Evolutionary conservation across 2,888 invertebrate genomes (phyloP), one percentile per base, ranked within the genome.

Genomic region (Plagodis pulveraria): DNA sequence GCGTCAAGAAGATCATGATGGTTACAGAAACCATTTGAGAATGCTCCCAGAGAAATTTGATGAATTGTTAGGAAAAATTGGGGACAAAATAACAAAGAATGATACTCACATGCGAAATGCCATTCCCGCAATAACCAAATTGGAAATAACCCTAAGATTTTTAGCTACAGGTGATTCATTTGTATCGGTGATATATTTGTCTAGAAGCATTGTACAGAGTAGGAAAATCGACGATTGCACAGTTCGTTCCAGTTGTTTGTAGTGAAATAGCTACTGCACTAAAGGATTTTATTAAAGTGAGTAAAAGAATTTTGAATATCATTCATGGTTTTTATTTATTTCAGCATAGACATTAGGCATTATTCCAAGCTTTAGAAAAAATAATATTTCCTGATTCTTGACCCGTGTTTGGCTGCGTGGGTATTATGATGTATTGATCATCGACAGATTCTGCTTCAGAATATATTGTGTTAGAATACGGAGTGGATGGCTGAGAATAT

Each of bases 241-340:
- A 52, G 38, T 60, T 56, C 42, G 45, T 60, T 48, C 60, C 60
- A 49, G 49, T 49, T 49, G 47, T 56, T 50, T 56, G 58, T 45
- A 56, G 36, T 47, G 47, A 47, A 47, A 35, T 47, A 47, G 47
- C 47, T 47, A 47, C 47, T 36, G 47, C 47, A 47, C 36, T 47
- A 47, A 35, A 47, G 47, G 47, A 45, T 45, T 45, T 45, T 45
- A 45, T 45, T 45, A 45, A 45, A 45, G 45, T 45, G 45, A 45
- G 45, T 45, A 45, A 45, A 45, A 45, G n/a, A 45, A 45, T 45
- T 45, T 8, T 45, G 42, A 45, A 33, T 22, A 33, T 45, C 45
- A n/a, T 32, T 36, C 8, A 6, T 36, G 8, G 7, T 6, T 7
- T 7, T 7, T 7, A 8, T 7, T 36, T 36, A 36, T 8, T 36